These are phyloP conservation scores for Diogma glabrata DNA, from an alignment of 2,888 invertebrate genomes.

Conservation along the genomic window DNA sequence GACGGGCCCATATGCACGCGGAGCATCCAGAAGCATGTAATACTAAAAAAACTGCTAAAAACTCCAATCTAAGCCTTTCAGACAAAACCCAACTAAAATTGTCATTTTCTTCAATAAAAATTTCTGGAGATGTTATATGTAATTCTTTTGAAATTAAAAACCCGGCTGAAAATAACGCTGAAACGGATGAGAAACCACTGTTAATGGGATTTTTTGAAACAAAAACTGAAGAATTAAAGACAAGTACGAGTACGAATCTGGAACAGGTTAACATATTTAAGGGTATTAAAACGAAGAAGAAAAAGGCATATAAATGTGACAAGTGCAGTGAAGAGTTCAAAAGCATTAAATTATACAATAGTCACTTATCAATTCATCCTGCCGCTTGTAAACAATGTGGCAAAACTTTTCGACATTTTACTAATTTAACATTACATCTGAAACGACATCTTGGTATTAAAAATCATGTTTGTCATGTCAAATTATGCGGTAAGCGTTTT, in stretches of 20 bases:
- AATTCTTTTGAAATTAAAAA: not conserved
- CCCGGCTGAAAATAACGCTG: conserved; percentile 2
- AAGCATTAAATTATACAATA: conserved; percentile 54
- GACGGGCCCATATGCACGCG: conserved; percentile 33
- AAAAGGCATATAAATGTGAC: conserved; percentile 39
- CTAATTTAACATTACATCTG: conserved; percentile 64
- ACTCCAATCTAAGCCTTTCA: too few relatives aligned
- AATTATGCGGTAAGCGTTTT: conserved; percentile 76
- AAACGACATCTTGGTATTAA: conserved; percentile 71
- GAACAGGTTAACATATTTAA: not conserved
- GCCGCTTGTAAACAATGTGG: conserved; percentile 73
- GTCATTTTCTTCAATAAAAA: not conserved
- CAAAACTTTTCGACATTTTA: conserved; percentile 61
- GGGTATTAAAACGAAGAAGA: conserved; percentile 21
- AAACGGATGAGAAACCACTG: not conserved
- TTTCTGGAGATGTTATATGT: not conserved
- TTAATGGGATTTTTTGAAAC: conserved; percentile 6
- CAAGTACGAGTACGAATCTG: not conserved
- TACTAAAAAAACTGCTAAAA: not conserved
- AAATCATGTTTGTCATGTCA: conserved; percentile 55
- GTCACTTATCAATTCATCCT: conserved; percentile 67
- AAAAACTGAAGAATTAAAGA: conserved; percentile 6
- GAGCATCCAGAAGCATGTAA: conserved; percentile 28
- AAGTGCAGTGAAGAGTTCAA: conserved; percentile 55
- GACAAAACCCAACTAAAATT: conserved; percentile 1